Base-by-base conservation (phyloP, 2,113 vertebrate species). In the Albula glossodonta region DNA sequence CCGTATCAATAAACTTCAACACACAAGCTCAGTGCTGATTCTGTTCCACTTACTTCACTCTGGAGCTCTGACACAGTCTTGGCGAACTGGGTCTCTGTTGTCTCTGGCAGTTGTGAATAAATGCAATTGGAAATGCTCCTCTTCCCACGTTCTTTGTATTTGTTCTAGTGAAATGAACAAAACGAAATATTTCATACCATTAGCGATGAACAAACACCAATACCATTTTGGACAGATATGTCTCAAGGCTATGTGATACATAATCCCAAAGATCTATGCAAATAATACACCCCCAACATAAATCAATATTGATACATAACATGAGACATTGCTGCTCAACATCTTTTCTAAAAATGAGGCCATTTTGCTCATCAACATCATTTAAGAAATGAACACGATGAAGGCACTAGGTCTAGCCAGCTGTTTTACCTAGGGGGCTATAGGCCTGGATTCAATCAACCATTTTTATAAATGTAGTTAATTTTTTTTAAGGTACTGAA, bases 21-120 rank as follows among this genome's bases (percentile, higher is more conserved):
- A 74, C 8, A 83, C 25, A 86, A 13, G 41, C 41, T 10, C 41
- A 80, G 11, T 51, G 50, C 51, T 48, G 51, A 3, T 8, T 70
- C 15, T 1, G 8, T 10, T 74, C 70, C n/a, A 74, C 70, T 57
- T 88, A 96, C 95, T 95, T 95, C 93, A 87, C 96, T 97, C 92
- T 96, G 96, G 88, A 96, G 94, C 63, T 95, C 93, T 0, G 93
- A 93, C 49, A 96, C 89, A 31, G 63, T 41, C 53, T 84, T 84
- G 70, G 83, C 83, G 15, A 78, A 77, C 50, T 84, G 83, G 0
- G 90, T 95, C 81, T 94, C 90, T 0, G 86, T 86, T 0, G 94
- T 94, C 10, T 90, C 79, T 77, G 90, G 90, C 1, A 94, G 91
- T 19, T 12, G 86, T 60, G 90, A 91, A 87, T 91, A 95, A 83